phyloP scores from a whole-genome alignment of 2,113 vertebrate genomes.

The Damaliscus lunatus region DNA sequence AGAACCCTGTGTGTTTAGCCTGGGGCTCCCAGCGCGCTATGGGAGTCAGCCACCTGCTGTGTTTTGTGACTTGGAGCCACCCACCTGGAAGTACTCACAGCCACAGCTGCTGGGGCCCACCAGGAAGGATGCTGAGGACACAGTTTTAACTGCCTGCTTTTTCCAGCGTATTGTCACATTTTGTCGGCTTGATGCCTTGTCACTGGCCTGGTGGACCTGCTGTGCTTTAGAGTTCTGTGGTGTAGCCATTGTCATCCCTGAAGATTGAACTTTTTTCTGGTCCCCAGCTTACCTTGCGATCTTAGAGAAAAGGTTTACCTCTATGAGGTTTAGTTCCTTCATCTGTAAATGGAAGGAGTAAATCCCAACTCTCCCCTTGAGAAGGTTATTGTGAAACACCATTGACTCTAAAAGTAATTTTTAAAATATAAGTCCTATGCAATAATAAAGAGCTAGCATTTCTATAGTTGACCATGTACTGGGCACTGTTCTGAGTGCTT shows the following conservation, averaged over 20 bases:
- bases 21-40: too few species aligned
- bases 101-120: background rate
- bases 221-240: background rate
- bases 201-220: background rate
- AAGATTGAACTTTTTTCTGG: background rate
- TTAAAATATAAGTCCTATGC: background rate
- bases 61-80: too few species aligned
- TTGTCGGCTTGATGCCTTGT: background rate
- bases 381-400: background rate
- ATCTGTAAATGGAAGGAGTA: background rate
- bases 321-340: background rate
- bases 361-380: background rate
- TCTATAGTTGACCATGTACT: accelerated
- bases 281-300: background rate
- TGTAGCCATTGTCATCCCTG: background rate
- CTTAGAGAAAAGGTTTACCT: background rate
- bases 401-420: background rate
- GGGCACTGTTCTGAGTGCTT: background rate
- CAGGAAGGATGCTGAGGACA: background rate
- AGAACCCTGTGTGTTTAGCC: background rate
- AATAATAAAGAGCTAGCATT: background rate
- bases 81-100: background rate
- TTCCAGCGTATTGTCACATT: background rate
- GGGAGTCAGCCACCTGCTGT: background rate
- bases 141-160: background rate